Conservation (phyloP, 2,797 vertebrate species). For the Enteromius radiatus region DNA sequence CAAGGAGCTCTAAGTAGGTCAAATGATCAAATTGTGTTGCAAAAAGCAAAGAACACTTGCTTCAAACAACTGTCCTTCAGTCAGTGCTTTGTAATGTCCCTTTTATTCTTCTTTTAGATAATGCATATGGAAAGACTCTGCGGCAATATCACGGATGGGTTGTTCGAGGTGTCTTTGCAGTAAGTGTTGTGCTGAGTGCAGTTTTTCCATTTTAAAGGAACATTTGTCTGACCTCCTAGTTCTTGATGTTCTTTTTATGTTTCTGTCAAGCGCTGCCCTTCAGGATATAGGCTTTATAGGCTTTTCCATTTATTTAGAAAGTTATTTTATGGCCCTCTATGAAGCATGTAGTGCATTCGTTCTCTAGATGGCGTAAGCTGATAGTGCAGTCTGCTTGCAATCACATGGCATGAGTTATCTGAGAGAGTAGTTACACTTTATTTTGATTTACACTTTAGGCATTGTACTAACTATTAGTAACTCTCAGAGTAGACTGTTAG, state of each 20-base stretch:
- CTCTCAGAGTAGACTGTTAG: no score
- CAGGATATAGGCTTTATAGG: background rate
- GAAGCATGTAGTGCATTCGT: background rate
- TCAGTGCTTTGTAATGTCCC: slow-evolving; percentile 9
- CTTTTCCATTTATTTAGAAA: background rate
- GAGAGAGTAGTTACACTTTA: no score
- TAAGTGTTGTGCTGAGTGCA: slow-evolving; percentile 72
- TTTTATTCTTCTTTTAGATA: slow-evolving; percentile 76
- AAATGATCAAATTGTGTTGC: slow-evolving; percentile 3
- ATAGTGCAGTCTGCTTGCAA: background rate
- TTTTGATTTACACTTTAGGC: no score
- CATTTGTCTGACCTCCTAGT: background rate
- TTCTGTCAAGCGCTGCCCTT: background rate
- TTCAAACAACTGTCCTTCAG: background rate
- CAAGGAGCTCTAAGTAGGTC: slow-evolving; percentile 94
- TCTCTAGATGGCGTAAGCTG: background rate
- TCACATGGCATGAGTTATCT: background rate
- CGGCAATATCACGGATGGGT: slow-evolving; percentile 98
- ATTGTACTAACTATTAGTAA: no score
- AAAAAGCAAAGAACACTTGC: background rate
- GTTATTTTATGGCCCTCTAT: background rate
- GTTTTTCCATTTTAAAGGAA: background rate
- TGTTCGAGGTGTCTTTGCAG: slow-evolving; percentile 95
- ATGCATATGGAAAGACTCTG: slow-evolving; percentile 92
- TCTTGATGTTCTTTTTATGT: background rate